Conservation (phyloP, 1,140 invertebrate species). For the Anadara kagoshimensis region DNA sequence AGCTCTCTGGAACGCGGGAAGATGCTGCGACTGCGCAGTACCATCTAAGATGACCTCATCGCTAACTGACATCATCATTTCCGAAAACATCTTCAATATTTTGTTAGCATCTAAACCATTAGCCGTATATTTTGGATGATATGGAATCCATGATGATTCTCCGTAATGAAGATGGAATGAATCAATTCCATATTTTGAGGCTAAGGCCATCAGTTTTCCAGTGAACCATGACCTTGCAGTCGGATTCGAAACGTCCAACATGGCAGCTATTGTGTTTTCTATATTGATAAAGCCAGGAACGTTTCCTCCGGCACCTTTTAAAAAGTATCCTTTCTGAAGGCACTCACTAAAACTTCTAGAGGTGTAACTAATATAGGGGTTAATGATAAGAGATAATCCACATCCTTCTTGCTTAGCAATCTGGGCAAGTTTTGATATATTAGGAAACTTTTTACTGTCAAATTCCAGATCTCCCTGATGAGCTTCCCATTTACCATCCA, state of each 20-base stretch:
- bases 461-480: conserved; percentile 89
- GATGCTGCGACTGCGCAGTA: conserved; percentile 54
- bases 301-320: conserved; percentile 73
- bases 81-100: conserved; percentile 42
- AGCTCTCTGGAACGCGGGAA: conserved; percentile 48
- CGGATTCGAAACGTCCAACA: conserved; percentile 65
- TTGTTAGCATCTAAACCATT: conserved; percentile 43
- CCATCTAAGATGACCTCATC: conserved; percentile 47
- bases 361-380: conserved; percentile 89
- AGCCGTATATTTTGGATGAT: conserved; percentile 53
- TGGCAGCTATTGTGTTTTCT: conserved; percentile 81
- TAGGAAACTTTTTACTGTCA: conserved; percentile 82
- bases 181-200: conserved; percentile 81
- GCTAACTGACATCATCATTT: conserved; percentile 40
- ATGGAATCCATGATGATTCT: conserved; percentile 88
- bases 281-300: conserved; percentile 79
- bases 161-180: conserved; percentile 95
- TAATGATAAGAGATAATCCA: conserved; percentile 88
- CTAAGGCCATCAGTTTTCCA: conserved; percentile 78
- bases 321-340: conserved; percentile 52
- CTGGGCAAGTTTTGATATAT: conserved; percentile 78
- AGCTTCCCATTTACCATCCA: conserved; percentile 93
- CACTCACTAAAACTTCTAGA: conserved; percentile 78
- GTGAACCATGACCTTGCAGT: conserved; percentile 82
- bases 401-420: conserved; percentile 81